phyloP scores from a whole-genome alignment of 2,797 vertebrate genomes.

The Manis pentadactyla region DNA sequence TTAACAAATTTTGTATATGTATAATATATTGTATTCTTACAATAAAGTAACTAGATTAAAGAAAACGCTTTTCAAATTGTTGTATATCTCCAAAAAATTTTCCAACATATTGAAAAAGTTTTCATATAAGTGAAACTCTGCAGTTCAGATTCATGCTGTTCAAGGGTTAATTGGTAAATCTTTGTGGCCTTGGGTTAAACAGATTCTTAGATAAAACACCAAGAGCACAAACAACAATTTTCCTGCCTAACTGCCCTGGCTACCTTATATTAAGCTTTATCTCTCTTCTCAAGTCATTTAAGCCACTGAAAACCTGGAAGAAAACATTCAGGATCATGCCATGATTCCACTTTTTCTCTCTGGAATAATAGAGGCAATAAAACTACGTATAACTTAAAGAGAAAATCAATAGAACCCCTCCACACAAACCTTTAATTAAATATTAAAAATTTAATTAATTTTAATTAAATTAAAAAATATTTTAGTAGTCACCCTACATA shows the following conservation, averaged over 20 bases:
- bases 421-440: neutral
- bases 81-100: too few species aligned
- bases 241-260: neutral
- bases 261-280: neutral
- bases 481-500: neutral
- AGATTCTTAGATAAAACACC: too few species aligned
- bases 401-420: neutral
- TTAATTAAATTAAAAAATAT: neutral
- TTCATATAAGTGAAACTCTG: too few species aligned
- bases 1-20: too few species aligned
- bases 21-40: too few species aligned
- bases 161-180: too few species aligned
- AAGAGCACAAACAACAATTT: neutral
- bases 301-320: neutral
- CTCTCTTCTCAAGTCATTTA: slow-evolving; percentile 4
- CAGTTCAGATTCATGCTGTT: too few species aligned
- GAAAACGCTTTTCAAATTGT: too few species aligned
- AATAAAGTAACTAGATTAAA: too few species aligned
- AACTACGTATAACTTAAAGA: neutral
- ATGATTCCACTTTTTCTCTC: neutral
- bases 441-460: neutral
- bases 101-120: too few species aligned
- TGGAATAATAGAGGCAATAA: neutral
- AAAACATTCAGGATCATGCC: neutral
- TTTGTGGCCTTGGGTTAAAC: too few species aligned